phyloP scores from a whole-genome alignment of 2,113 vertebrate species.

The Tamias sibiricus region DNA sequence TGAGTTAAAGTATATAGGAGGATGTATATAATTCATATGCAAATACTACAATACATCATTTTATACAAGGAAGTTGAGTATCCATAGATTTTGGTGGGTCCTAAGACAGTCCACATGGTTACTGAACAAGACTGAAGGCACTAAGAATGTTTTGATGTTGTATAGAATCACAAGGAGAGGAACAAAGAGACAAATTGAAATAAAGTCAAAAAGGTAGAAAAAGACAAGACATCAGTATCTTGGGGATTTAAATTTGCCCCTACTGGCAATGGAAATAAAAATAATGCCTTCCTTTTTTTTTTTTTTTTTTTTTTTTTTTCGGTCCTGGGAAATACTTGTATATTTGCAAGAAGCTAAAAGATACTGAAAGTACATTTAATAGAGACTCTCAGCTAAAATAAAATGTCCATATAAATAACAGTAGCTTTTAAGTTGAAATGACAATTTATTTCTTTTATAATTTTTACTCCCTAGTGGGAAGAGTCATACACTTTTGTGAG shows the following conservation, averaged over 20 bases:
- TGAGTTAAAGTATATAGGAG: too few relatives aligned
- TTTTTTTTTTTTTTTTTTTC: background rate
- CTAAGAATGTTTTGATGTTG: fast-evolving
- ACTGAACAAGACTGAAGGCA: background rate
- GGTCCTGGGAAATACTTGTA: background rate
- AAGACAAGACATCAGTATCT: background rate
- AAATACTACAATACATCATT: background rate
- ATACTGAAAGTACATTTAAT: constrained; percentile 23
- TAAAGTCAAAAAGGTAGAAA: background rate
- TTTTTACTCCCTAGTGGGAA: constrained; percentile 47
- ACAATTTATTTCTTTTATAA: constrained; percentile 61
- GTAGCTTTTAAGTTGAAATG: constrained; percentile 57
- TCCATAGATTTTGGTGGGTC: background rate
- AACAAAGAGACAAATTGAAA: background rate
- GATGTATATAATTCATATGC: background rate
- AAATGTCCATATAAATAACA: constrained; percentile 53
- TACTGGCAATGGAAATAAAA: background rate
- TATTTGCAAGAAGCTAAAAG: constrained; percentile 42
- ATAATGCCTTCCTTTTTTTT: background rate
- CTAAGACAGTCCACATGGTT: background rate
- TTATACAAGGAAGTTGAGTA: too few relatives aligned
- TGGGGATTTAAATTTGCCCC: background rate
- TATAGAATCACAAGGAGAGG: background rate
- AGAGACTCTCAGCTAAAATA: constrained; percentile 45
- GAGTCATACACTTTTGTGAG: background rate